Percentiles rank a stretch among this genome's conserved stretches.
phyloP scores from a whole-genome alignment of 2,113 vertebrate species.

The Calypte anna region DNA sequence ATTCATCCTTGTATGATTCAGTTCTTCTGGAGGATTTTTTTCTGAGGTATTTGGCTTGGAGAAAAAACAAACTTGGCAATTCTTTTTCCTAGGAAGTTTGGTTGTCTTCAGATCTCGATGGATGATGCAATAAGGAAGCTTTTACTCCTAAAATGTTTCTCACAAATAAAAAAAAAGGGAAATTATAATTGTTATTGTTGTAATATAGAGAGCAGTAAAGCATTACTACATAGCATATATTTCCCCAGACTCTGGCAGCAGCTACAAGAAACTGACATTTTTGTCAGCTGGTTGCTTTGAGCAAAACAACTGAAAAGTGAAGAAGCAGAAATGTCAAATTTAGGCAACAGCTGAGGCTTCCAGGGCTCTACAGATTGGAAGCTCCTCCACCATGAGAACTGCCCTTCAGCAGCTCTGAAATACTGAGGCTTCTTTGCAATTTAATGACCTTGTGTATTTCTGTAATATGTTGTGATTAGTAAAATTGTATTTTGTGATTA shows the following conservation, averaged over 20 bases:
- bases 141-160: background rate
- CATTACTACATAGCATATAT: background rate
- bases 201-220: background rate
- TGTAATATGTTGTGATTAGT: background rate
- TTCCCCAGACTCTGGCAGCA: background rate
- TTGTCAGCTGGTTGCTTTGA: background rate
- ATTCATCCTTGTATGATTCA: background rate
- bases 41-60: background rate
- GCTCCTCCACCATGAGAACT: background rate
- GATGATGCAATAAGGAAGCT: background rate
- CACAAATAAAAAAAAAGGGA: background rate
- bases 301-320: background rate
- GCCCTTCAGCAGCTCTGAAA: background rate
- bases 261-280: background rate
- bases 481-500: background rate
- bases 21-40: background rate
- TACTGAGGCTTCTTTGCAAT: background rate
- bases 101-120: background rate
- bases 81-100: background rate
- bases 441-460: background rate
- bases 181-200: background rate
- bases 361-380: background rate
- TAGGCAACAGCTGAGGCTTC: background rate
- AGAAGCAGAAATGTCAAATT: background rate
- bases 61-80: background rate